A percentile compares a stretch with the other conserved stretches of the same genome.
Conservation (phyloP, 2,888 invertebrate species). For the Melanotus villosus region DNA sequence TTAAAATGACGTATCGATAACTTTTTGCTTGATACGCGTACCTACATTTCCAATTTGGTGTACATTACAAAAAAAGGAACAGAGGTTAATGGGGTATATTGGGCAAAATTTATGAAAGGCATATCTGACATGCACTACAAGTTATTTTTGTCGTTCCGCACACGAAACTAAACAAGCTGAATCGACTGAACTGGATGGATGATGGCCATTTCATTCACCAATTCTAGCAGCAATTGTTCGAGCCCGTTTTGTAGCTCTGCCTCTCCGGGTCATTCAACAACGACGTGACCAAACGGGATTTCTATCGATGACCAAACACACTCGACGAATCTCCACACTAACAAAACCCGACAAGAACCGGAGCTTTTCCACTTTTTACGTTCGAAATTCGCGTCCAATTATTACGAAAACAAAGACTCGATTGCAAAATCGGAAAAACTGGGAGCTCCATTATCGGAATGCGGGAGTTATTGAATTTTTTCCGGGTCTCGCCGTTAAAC, state of each 20-base stretch:
- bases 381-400: conserved; percentile 32
- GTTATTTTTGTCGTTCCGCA: conserved; percentile 23
- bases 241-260: conserved; percentile 51
- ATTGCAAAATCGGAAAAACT: conserved; percentile 17
- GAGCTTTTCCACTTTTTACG: conserved; percentile 28
- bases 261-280: conserved; percentile 46
- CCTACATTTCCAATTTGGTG: too few relatives aligned
- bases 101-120: conserved; percentile 20
- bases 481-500: not conserved
- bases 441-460: conserved; percentile 8
- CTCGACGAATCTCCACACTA: conserved; percentile 37
- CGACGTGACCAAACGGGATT: conserved; percentile 49
- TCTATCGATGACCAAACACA: conserved; percentile 43
- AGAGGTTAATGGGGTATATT: too few relatives aligned
- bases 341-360: conserved; percentile 29
- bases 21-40: too few relatives aligned
- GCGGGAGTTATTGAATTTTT: conserved; percentile 15
- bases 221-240: conserved; percentile 52
- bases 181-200: conserved; percentile 48
- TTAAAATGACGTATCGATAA: too few relatives aligned
- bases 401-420: conserved; percentile 25
- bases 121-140: conserved; percentile 14
- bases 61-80: too few relatives aligned
- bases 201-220: conserved; percentile 53
- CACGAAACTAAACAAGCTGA: conserved; percentile 44